Base-by-base conservation (phyloP, 2,797 vertebrate genomes). In the Lycodopsis pacificus region DNA sequence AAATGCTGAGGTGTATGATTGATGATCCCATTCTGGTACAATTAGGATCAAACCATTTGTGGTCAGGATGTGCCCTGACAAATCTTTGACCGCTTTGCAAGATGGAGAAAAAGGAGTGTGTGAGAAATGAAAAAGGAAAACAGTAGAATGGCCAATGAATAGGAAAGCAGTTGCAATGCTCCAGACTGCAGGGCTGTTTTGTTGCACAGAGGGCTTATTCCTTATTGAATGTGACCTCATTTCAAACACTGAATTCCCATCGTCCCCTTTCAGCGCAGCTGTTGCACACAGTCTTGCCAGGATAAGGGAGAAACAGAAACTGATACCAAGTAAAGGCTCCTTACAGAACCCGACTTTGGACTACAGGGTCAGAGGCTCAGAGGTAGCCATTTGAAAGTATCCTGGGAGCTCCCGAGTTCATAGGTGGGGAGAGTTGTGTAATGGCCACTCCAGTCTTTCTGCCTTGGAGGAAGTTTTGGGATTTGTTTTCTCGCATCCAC, bases 211-310 rank as follows among this genome's bases (percentile, higher is more conserved):
- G 71, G 27, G 65, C 75, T 86, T 86, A 79, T 78, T 84, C 76
- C 76, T 86, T 79, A 81, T 83, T 90, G 77, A 86, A 82, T 77
- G 84, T 91, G 91, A 91, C 90, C 90, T 91, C 81, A 77, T 91
- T 91, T 84, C 63, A 84, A 85, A 82, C 81, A 53, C 42, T 76
- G 68, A 89, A 88, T 77, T 83, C 82, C 81, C 80, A 77, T 79
- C 70, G 68, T 84, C 84, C 81, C 81, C 65, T 77, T 34, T 85
- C 76, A 53, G 80, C 3, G 42, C 87, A 90, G 88, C 89, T 90
- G 84, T 58, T 68, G 80, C 73, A 70, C 65, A 34, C 42, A 7
- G 58, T 59, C 70, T 40, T 36, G 76, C 84, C 84, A 79, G 78
- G 72, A 78, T 68, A 42, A 82, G 36, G 14, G 22, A 71, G 19